Base-by-base conservation (phyloP, 2,797 vertebrate genomes). In the Protosalanx chinensis region DNA sequence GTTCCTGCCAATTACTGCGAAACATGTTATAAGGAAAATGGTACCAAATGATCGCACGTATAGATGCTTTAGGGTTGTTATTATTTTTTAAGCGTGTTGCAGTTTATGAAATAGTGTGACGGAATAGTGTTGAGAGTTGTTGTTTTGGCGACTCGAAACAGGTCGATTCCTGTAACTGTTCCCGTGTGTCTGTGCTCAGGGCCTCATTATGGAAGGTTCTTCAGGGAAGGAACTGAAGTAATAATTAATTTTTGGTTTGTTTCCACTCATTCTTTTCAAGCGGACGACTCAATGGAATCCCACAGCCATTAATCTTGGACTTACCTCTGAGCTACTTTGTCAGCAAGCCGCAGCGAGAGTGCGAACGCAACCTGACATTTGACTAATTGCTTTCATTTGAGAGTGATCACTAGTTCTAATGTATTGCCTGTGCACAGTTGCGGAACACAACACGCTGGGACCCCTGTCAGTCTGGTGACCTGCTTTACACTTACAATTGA, bases 301-400 rank as follows among this genome's bases (percentile, higher is more conserved):
- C 83, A 77, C 72, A 75, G 84, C 86, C 82, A 90, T 91, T 88
- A 84, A 88, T 89, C 89, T 90, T 86, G 85, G 84, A 87, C 87
- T 76, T 81, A 88, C 84, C 86, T 89, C 81, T 72, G 82, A 88
- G 85, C 82, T 76, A 88, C 84, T 82, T 87, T 89, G 87, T 88
- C 87, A 88, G 86, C 87, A 72, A 83, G 78, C 80, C 76, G 82
- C 81, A 46, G 27, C 72, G 80, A 87, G 84, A 82, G 77, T 7
- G 70, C 79, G 83, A 89, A 88, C 85, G 18, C 37, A 77, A 82
- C 82, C 84, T 91, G 90, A 91, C 91, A 89, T 91, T 91, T 91
- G 88, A 91, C 90, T 91, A 92, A 93, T 91, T 91, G 87, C 82
- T 84, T 85, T 86, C 82, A 89, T 92, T 91, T 91, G 79, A 90